Conservation (phyloP, 2,888 invertebrate genomes). For the Pseudanteris insignis region DNA sequence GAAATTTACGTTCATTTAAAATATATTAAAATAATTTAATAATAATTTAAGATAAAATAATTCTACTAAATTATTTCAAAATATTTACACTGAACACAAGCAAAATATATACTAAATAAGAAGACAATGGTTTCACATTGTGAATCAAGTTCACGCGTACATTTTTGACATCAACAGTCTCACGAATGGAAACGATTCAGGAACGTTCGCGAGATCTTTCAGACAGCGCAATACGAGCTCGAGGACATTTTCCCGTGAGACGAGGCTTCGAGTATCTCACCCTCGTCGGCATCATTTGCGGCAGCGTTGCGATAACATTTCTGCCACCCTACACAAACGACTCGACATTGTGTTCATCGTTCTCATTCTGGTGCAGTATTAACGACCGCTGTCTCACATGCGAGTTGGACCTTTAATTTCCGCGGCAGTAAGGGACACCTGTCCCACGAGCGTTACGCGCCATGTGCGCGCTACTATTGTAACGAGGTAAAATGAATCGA, state of each 20-base stretch:
- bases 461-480: conserved; percentile 10
- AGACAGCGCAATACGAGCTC: not conserved
- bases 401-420: conserved; percentile 58
- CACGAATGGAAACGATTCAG: too few species aligned
- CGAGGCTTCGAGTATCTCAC: conserved; percentile 28
- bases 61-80: too few species aligned
- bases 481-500: conserved; percentile 13
- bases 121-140: too few species aligned
- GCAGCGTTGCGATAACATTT: conserved; percentile 57
- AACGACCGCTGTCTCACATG: conserved; percentile 50
- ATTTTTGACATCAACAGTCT: too few species aligned
- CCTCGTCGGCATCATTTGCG: conserved; percentile 55
- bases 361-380: conserved; percentile 51
- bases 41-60: too few species aligned
- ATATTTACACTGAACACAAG: too few species aligned
- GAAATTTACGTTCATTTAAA: too few species aligned
- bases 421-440: conserved; percentile 51
- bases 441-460: conserved; percentile 48
- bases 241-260: conserved; percentile 14
- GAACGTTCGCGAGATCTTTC: not conserved
- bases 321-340: conserved; percentile 47
- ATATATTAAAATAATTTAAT: too few species aligned
- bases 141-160: too few species aligned
- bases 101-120: too few species aligned
- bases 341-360: conserved; percentile 57